These are phyloP conservation scores for Dorcus hopei DNA, from an alignment of 2,888 invertebrate genomes.

Conservation along the genomic window DNA sequence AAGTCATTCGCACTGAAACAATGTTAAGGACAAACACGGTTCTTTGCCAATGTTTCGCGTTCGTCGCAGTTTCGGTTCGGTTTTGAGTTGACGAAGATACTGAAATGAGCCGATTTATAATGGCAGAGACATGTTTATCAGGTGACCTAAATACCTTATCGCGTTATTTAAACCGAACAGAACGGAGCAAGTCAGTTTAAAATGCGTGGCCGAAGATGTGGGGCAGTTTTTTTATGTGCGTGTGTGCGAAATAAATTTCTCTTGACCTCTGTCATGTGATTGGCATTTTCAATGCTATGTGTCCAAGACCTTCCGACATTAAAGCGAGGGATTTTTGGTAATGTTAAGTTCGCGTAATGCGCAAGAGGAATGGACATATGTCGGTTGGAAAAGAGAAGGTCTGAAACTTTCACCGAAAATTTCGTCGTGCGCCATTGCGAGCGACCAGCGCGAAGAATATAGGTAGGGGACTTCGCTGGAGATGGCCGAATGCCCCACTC, in stretches of 20 bases:
- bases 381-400: no score
- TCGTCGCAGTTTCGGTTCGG: no score
- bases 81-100: no score
- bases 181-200: no score
- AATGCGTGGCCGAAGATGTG: background rate
- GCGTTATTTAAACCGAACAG: background rate
- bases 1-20: no score
- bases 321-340: no score
- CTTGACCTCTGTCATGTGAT: background rate
- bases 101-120: no score
- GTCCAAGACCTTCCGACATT: background rate
- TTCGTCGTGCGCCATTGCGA: background rate
- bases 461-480: constrained; percentile 1
- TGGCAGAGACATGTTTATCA: background rate
- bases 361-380: no score
- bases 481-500: constrained; percentile 16
- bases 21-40: no score
- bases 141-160: background rate
- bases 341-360: no score
- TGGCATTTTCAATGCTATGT: background rate
- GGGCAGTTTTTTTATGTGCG: background rate
- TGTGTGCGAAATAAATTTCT: background rate
- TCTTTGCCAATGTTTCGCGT: no score
- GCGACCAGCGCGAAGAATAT: background rate
- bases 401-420: background rate